Base-by-base conservation (phyloP, 2,113 vertebrate species). In the Corythornis madagascariensis region DNA sequence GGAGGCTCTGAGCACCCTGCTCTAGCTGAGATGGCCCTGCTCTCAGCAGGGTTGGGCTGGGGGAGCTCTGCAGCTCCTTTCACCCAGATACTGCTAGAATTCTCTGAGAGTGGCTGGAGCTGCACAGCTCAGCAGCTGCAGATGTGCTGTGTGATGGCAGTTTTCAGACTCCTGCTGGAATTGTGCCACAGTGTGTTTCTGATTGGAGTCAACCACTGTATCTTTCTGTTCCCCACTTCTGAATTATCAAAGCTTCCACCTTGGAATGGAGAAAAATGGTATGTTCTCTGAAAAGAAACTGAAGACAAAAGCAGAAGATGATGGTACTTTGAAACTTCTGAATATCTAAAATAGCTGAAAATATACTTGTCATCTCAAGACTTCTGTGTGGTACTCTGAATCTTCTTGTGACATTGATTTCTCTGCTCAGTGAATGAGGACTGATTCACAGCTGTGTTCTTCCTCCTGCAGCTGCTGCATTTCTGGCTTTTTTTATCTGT, bases 391-490 rank as follows among this genome's bases (percentile, higher is more conserved):
- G 6, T 65, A 65, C 40, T 93, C 52, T 45, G 85, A 72, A 80
- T 89, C 60, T 91, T 66, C 63, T 75, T 59, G 76, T 86, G 52
- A 71, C 43, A 70, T 17, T 71, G 52, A 86, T 80, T 94, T 72
- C 66, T 59, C 19, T 72, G 0, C 57, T 67, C 89, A 6, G 47
- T 93, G 76, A 83, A 80, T 81, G 83, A 57, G 83, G 55, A 65
- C 59, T 88, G 69, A 86, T 93, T 90, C 86, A 91, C 88, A 94
- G 86, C 86, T 94, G 86, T 86, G 73, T 78, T 88, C 86, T 81
- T 86, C 90, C 57, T 93, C 43, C 33, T 92, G 52, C 86, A 90
- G 89, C 89, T 93, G 91, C n/a, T 92, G 38, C 13, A 22, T 93
- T 77, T 93, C 26, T 80, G 50, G 11, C 18, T 64, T 13, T 72